phyloP scores from a whole-genome alignment of 2,888 invertebrate genomes.

The Alloplasta piceator region DNA sequence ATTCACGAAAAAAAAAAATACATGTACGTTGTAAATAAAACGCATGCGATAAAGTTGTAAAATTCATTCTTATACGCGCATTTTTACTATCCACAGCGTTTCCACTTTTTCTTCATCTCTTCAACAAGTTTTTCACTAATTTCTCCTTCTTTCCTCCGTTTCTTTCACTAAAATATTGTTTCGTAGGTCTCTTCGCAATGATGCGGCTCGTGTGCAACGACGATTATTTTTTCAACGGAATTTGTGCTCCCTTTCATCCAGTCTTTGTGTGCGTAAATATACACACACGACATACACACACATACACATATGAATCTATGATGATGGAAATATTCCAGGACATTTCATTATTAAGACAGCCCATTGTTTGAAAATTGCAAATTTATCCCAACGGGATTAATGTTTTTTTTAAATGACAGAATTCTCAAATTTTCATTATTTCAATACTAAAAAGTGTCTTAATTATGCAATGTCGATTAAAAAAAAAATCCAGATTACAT shows the following conservation, averaged over 20 bases:
- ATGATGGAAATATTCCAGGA: constrained; percentile 30
- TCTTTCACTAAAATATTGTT: constrained; percentile 31
- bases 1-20: constrained; percentile 48
- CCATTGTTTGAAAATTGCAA: too few species aligned
- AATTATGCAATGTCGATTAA: too few species aligned
- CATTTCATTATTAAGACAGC: too few species aligned
- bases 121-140: background rate
- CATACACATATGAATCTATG: constrained; percentile 68
- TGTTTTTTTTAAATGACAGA: too few species aligned
- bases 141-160: constrained; percentile 5
- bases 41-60: background rate
- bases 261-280: constrained; percentile 34
- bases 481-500: too few species aligned
- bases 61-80: constrained; percentile 7
- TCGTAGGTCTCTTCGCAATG: background rate
- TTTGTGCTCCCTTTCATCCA: constrained; percentile 51
- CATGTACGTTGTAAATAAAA: constrained; percentile 43
- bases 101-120: constrained; percentile 1
- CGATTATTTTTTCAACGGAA: constrained; percentile 21
- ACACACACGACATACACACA: constrained; percentile 63
- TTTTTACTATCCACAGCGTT: background rate
- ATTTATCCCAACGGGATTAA: too few species aligned
- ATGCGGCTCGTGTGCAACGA: constrained; percentile 26
- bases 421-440: too few species aligned
- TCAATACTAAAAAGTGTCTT: too few species aligned